Percentiles rank a stretch among this genome's conserved stretches.
These are phyloP conservation scores for Argyresthia goedartella DNA, from an alignment of 2,888 invertebrate genomes.

Conservation along the genomic window DNA sequence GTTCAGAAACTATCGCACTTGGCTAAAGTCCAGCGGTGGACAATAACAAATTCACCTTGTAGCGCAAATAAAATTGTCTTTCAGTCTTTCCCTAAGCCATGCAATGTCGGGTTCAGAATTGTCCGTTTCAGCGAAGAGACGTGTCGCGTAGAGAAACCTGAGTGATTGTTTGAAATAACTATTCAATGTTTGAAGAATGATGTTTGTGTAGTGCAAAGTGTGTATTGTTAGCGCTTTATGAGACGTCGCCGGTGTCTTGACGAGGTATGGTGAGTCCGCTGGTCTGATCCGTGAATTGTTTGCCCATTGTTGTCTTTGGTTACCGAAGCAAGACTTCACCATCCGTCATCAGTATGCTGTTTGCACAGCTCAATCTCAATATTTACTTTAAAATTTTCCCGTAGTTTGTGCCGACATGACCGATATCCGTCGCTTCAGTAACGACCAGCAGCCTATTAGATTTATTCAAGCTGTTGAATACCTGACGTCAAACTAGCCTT, in stretches of 20 bases:
- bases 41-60: constrained; percentile 43
- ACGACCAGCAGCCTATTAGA: background rate
- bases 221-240: constrained; percentile 18
- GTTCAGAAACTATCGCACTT: constrained; percentile 16
- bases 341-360: too few species aligned
- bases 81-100: constrained; percentile 19
- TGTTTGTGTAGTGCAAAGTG: constrained; percentile 19
- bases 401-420: too few species aligned
- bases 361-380: too few species aligned
- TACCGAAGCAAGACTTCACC: too few species aligned
- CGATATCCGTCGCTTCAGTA: too few species aligned
- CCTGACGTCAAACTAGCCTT: constrained; percentile 11
- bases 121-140: constrained; percentile 16
- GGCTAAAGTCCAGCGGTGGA: constrained; percentile 38
- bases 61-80: constrained; percentile 26
- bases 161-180: constrained; percentile 26
- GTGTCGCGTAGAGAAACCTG: constrained; percentile 20
- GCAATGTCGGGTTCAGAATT: constrained; percentile 16
- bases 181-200: constrained; percentile 20
- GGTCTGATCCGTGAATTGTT: background rate
- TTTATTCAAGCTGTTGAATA: constrained; percentile 3
- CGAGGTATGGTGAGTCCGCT: background rate
- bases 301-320: background rate
- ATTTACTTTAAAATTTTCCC: too few species aligned
- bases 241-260: background rate